Evolutionary conservation across 2,797 vertebrate genomes (phyloP), one percentile per base, ranked within the genome.

Genomic region (Sebastes minor): DNA sequence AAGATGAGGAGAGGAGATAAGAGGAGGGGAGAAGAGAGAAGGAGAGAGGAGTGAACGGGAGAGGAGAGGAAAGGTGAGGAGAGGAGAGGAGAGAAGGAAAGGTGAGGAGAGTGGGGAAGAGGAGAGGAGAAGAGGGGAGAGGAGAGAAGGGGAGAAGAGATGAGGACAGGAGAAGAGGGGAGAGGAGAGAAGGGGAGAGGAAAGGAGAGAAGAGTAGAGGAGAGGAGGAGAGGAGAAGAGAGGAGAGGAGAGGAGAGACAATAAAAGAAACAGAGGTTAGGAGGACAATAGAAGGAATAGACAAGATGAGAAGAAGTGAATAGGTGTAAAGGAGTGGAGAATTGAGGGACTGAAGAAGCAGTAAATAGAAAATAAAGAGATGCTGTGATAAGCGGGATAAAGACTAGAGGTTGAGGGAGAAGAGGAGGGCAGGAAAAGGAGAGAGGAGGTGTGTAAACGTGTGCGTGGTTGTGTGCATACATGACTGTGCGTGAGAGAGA

Each of bases 331-430:
- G 22, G 79, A 82, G 64, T 70, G 32, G 46, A 82, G 82, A 87
- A 75, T 63, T 35, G 67, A 82, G 83, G 71, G 32, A 79, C 64
- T 49, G 74, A 68, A 74, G 60, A 59, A 81, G 86, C 57, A 65
- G 75, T 84, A 74, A 85, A 82, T 76, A 83, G 84, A 90, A 90
- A 92, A 91, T 86, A 59, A 92, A 85, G 87, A 90, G 86, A 94
- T 87, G 33, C 76, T 70, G 12, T 61, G 83, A 92, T 91, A 92
- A 87, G 83, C 83, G 74, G 82, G 81, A 90, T 83, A 86, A 86
- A 84, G 78, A 86, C 88, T 80, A 11, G 76, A 86, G 78, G 80
- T 86, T 87, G 85, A 90, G 81, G 56, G 71, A 86, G 83, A 86
- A 78, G 75, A 78, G 56, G 63, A 86, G 80, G 73, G 72, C 65